These are phyloP conservation scores for Apamea crenata DNA, from an alignment of 2,888 invertebrate species.

Conservation along the genomic window DNA sequence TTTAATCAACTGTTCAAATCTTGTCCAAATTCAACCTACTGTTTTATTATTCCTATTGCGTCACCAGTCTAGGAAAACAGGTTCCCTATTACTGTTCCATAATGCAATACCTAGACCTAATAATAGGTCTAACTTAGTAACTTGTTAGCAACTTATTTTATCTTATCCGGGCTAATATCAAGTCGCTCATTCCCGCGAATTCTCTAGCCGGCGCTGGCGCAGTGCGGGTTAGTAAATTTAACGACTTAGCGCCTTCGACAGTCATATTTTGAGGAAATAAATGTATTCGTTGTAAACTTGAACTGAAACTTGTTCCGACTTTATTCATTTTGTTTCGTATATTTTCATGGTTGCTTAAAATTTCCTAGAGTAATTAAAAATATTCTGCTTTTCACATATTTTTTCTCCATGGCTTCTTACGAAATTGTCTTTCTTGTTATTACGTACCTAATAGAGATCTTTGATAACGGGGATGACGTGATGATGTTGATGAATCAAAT, in stretches of 20 bases:
- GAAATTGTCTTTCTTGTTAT: not conserved
- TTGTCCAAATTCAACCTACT: slow-evolving; percentile 45
- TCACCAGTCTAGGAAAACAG: slow-evolving; percentile 50
- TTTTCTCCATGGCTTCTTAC: not conserved
- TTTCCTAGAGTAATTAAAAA: not conserved
- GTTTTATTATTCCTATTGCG: slow-evolving; percentile 36
- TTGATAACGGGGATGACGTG: too few relatives aligned
- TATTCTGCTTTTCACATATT: fast-evolving
- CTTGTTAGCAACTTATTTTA: slow-evolving; percentile 70
- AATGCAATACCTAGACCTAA: slow-evolving; percentile 62
- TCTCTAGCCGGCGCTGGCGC: slow-evolving; percentile 20
- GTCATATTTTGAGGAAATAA: slow-evolving; percentile 28
- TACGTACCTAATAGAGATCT: not conserved
- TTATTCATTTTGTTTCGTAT: not conserved
- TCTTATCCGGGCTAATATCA: slow-evolving; percentile 64
- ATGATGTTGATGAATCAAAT: not conserved
- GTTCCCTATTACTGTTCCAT: slow-evolving; percentile 57
- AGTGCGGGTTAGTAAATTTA: slow-evolving; percentile 26
- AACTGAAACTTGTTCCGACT: not conserved
- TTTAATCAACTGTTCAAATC: slow-evolving; percentile 16
- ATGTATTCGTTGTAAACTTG: not conserved
- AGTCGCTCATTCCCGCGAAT: slow-evolving; percentile 39
- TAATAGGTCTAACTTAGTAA: slow-evolving; percentile 65
- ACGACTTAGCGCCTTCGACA: slow-evolving; percentile 34
- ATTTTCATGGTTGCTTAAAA: not conserved